A percentile compares a stretch with the other conserved stretches of the same genome.
Conservation (phyloP, 1,140 invertebrate species). For the Dendrolimus punctatus region DNA sequence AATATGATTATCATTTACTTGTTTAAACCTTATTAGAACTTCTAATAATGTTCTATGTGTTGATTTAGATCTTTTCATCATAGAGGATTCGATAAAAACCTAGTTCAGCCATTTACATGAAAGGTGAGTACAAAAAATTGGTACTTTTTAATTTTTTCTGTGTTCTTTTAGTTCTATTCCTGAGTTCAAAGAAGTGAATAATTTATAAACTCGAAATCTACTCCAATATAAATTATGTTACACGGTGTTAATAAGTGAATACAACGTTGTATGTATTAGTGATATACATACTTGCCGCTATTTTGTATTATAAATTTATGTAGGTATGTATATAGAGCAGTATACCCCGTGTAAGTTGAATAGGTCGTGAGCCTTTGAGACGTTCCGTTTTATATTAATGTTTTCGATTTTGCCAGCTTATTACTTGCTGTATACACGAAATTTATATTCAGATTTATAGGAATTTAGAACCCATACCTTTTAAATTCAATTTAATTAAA, state of each 20-base stretch:
- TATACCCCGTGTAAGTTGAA: constrained; percentile 51
- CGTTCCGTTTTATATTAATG: constrained; percentile 29
- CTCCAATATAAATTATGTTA: constrained; percentile 2
- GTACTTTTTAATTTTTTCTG: constrained; percentile 58
- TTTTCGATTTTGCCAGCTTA: no score
- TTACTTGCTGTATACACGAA: no score
- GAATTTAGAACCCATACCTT: no score
- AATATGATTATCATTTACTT: constrained; percentile 53
- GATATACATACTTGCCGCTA: constrained; percentile 61
- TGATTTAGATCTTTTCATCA: constrained; percentile 33
- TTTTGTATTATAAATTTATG: constrained; percentile 52
- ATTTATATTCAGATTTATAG: no score
- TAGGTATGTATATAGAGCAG: constrained; percentile 22
- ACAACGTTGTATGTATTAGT: constrained; percentile 44
- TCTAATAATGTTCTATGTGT: constrained; percentile 51
- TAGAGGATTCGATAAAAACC: constrained; percentile 35
- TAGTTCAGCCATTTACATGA: constrained; percentile 70
- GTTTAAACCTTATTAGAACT: constrained; percentile 31
- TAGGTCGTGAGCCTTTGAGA: constrained; percentile 18
- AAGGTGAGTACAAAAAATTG: constrained; percentile 70
- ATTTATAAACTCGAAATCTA: no score
- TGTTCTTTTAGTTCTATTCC: not conserved
- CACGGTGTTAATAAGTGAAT: constrained; percentile 31
- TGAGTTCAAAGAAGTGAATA: not conserved
- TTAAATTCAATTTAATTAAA: no score